These are phyloP conservation scores for Sesamia nonagrioides DNA, from an alignment of 1,140 invertebrate species.

Conservation along the genomic window DNA sequence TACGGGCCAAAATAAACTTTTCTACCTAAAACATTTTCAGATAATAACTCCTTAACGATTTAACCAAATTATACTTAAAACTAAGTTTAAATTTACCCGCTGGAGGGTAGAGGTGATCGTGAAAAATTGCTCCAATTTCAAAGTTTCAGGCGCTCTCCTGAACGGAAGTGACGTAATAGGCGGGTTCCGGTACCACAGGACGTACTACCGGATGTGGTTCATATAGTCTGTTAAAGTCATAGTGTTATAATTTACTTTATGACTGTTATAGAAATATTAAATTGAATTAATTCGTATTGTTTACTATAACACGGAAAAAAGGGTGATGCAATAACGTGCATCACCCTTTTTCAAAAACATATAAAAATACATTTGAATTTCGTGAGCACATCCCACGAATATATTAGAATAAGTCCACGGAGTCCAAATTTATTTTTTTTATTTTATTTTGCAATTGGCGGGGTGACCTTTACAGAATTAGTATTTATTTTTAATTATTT, in stretches of 20 bases:
- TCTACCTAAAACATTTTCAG: not conserved
- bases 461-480: too few species aligned
- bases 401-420: too few species aligned
- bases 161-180: conserved; percentile 68
- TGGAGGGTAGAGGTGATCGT: conserved; percentile 36
- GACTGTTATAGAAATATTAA: conserved; percentile 5
- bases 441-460: too few species aligned
- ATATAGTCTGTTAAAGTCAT: conserved; percentile 46
- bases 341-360: too few species aligned
- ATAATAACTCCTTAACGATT: conserved; percentile 45
- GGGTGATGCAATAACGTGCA: too few species aligned
- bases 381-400: too few species aligned
- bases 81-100: conserved; percentile 49
- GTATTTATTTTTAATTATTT: too few species aligned
- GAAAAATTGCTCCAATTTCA: conserved; percentile 62
- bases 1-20: not conserved
- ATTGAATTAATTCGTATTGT: not conserved
- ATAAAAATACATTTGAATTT: too few species aligned
- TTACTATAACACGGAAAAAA: too few species aligned
- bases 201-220: conserved; percentile 57
- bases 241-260: conserved; percentile 1
- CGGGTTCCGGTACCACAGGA: conserved; percentile 68
- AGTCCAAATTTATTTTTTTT: too few species aligned
- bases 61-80: conserved; percentile 46
- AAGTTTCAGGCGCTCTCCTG: conserved; percentile 49